phyloP scores from a whole-genome alignment of 2,888 invertebrate genomes.

The Drosophila austrosaltans region DNA sequence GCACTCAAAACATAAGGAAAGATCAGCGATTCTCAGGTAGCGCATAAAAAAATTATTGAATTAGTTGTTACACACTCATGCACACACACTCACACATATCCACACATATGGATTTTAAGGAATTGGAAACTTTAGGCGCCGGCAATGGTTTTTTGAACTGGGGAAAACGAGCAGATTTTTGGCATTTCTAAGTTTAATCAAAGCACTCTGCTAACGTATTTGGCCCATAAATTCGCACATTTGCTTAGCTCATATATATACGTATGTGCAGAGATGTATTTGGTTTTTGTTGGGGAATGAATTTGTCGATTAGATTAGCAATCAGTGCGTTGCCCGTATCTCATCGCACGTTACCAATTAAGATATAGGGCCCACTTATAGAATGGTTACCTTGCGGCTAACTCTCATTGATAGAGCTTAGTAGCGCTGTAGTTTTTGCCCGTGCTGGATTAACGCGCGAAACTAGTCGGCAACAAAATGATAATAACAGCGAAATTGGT shows the following conservation, averaged over 20 bases:
- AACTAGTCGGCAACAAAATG: conserved; percentile 54
- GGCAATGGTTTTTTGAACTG: conserved; percentile 68
- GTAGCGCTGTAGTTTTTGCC: conserved; percentile 55
- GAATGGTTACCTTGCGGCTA: conserved; percentile 38
- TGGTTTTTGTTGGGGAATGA: conserved; percentile 12
- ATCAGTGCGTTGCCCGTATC: conserved; percentile 40
- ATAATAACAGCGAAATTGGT: conserved; percentile 78
- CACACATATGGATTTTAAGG: conserved; percentile 65
- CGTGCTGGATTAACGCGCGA: conserved; percentile 45
- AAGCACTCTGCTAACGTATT: conserved; percentile 38
- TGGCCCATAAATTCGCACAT: conserved; percentile 50
- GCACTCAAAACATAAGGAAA: conserved; percentile 25
- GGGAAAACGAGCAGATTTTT: conserved; percentile 67
- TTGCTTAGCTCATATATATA: conserved; percentile 11
- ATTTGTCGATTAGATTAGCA: conserved; percentile 68
- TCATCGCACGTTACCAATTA: conserved; percentile 46
- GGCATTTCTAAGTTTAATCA: conserved; percentile 62
- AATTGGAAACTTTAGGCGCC: conserved; percentile 57
- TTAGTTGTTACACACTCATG: conserved; percentile 42
- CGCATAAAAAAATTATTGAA: conserved; percentile 52
- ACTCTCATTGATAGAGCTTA: conserved; percentile 39
- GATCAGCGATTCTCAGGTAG: conserved; percentile 44
- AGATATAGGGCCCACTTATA: conserved; percentile 56
- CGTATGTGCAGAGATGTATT: conserved; percentile 8
- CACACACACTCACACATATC: conserved; percentile 3